Evolutionary conservation across 2,113 vertebrate species (phyloP).

Genomic region (Copsychus sechellarum): DNA sequence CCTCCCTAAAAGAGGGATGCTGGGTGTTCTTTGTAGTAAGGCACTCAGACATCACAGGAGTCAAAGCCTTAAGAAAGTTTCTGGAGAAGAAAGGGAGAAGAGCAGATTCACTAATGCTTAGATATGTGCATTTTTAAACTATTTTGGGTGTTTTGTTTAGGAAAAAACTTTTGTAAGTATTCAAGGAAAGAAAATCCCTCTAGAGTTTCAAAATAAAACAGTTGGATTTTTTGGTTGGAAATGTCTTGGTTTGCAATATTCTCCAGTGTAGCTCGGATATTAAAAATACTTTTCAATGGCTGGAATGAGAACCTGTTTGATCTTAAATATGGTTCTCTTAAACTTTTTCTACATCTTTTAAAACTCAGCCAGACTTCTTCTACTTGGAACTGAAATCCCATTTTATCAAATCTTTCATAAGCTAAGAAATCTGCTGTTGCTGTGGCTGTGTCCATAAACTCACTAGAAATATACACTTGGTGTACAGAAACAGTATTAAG

Average conservation of each 20-base stretch:
- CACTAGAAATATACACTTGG: background rate
- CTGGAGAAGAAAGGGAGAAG: background rate
- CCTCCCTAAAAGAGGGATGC: background rate
- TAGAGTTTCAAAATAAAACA: background rate
- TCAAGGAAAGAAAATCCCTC: background rate
- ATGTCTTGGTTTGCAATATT: background rate
- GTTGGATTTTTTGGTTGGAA: background rate
- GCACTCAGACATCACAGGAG: background rate
- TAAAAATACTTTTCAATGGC: background rate
- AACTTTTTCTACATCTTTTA: background rate
- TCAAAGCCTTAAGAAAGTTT: background rate
- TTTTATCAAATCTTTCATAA: background rate
- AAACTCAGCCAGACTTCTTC: background rate
- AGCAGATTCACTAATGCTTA: background rate
- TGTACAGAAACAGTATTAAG: background rate
- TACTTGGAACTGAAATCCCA: background rate
- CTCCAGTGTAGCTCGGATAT: background rate
- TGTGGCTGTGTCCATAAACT: background rate
- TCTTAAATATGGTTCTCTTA: background rate
- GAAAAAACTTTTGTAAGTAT: background rate
- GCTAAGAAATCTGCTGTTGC: background rate
- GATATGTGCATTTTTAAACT: background rate
- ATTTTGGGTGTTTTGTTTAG: background rate
- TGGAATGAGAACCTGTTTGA: background rate
- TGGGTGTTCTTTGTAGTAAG: rapidly evolving